Base-by-base conservation (phyloP, 2,797 vertebrate species). In the Darevskia mixta region DNA sequence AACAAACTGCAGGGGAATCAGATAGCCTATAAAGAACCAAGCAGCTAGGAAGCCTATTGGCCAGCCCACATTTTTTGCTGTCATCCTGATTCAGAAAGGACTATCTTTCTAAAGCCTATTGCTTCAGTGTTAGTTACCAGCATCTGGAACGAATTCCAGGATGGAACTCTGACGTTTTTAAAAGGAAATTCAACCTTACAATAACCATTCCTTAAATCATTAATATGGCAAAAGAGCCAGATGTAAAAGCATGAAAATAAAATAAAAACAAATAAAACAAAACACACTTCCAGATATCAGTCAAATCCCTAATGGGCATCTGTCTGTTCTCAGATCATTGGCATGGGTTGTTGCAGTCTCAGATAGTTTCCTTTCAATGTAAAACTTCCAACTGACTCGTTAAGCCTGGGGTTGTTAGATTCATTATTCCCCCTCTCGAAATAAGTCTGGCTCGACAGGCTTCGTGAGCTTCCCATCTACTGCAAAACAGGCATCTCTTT, bases 1-100 rank as follows among this genome's bases (percentile, higher is more conserved):
- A 99, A 99, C 98, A 99, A 98, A 99, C 98, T 98, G 97, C 97
- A 98, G 96, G 95, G 97, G 98, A 98, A 98, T 99, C 98, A 96
- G 97, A 97, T 99, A 97, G 98, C 98, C 98, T 97, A 97, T 98
- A 98, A 98, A 98, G 97, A 96, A 96, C 86, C 45, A 83, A 90
- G 92, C 67, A 38, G 93, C 89, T 86, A 88, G 94, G 93, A 96
- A 90, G 94, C 93, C 86, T 86, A 94, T 96, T 96, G 96, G 96
- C 95, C 85, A 41, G 86, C 87, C 95, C 92, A 76, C 58, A 92
- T 96, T 95, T 95, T 95, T 96, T 88, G 93, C 97, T 97, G 96
- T 98, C 97, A 96, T 96, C 95, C 95, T 90, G 91, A 88, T 93
- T 96, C 92, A 94, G 93, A 95, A 94, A 92, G 95, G 90, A 95